Base-by-base conservation (phyloP, 2,888 invertebrate genomes). In the Drosophila prostipennis region DNA sequence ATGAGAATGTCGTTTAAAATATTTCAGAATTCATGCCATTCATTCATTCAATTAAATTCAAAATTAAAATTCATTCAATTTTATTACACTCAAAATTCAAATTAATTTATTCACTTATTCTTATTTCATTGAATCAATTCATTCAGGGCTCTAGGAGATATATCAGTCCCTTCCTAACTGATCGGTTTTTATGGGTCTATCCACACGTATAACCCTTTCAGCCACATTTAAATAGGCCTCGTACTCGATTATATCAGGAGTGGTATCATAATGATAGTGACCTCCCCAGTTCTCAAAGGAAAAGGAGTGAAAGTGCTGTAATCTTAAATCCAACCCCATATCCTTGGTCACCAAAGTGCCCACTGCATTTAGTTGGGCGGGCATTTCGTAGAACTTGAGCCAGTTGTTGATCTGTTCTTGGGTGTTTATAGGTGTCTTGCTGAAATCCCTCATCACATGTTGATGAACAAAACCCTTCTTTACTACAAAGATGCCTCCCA, bases 361-460 rank as follows among this genome's bases (percentile, higher is more conserved):
- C 48, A 98, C 94, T 81, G 97, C 96, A 58, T 96, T 94, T 70
- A 99, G 93, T 52, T 98, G 98, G 36, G 98, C 96, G 49, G 95
- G 94, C 96, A 98, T 96, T 76, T 98, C 95, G 92, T 95, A 98
- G 92, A 96, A 99, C 89, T 95, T 95, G 70, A 99, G 93, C 99
- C 99, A 99, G 45, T 94, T 90, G 90, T 98, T 95, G 14, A 98
- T 94, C 82, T 96, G 95, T 5, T 93, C 94, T 79, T 96, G 95
- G 11, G 94, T 94, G 56, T 93, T 93, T 55, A 99, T 92, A 14
- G 97, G 96, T 0, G 93, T 93, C 64, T 92, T 90, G 0, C 97
- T 96, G 92, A 99, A 99, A 90, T 98, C 97, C 40, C 97, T 96
- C 99, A 99, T 99, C 74, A 99, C 96, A 92, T 99, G 99, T 90